phyloP scores from a whole-genome alignment of 2,888 invertebrate species.

The Callimorpha dominula region DNA sequence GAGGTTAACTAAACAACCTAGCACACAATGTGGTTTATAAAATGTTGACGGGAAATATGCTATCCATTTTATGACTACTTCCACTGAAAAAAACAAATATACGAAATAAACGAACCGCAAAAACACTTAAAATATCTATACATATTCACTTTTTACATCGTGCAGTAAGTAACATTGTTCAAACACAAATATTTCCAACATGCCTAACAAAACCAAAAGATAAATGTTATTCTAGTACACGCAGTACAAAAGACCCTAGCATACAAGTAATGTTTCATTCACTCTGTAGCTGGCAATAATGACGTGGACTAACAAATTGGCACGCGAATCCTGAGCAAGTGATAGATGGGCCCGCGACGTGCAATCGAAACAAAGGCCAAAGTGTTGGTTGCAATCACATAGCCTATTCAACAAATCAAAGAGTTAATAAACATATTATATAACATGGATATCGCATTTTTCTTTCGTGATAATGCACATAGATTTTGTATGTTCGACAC shows the following conservation, averaged over 20 bases:
- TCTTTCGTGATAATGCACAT: background rate
- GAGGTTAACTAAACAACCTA: background rate
- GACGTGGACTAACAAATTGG: conserved; percentile 77
- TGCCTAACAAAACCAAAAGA: background rate
- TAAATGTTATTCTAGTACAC: background rate
- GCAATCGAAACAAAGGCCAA: conserved; percentile 79
- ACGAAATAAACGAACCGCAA: too few species aligned
- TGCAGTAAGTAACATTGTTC: conserved; percentile 10
- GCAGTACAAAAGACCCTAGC: conserved; percentile 6
- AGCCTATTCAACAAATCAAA: conserved; percentile 74
- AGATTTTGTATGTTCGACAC: background rate
- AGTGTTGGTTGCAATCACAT: conserved; percentile 81
- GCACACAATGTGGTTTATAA: conserved; percentile 2
- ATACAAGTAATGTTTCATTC: conserved; percentile 16
- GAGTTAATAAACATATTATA: conserved; percentile 54
- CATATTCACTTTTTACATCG: background rate
- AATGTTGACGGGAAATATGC: too few species aligned
- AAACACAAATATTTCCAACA: conserved; percentile 8
- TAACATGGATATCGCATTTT: conserved; percentile 46
- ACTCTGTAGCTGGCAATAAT: conserved; percentile 60
- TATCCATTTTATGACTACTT: too few species aligned
- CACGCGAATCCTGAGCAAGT: conserved; percentile 66
- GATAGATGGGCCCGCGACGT: conserved; percentile 78
- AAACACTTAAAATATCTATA: too few species aligned
- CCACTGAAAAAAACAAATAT: too few species aligned